phyloP scores from a whole-genome alignment of 2,113 vertebrate species.

The Oenanthe oenanthe region DNA sequence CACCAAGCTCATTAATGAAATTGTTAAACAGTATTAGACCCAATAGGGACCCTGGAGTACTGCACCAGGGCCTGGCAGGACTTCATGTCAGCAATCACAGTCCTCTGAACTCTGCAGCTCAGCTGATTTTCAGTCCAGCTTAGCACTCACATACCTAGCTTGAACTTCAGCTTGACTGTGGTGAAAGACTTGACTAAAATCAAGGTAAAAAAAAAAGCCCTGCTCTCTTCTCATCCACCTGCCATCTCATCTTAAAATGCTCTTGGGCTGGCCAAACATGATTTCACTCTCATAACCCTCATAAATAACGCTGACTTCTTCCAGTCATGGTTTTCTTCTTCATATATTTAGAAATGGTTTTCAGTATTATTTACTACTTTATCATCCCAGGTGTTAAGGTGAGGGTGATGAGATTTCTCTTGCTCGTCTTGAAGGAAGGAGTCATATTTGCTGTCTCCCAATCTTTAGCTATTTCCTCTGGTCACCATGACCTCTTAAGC shows the following conservation, averaged over 20 bases:
- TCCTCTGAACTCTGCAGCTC: not conserved
- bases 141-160: not conserved
- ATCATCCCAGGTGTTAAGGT: not conserved
- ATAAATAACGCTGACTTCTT: not conserved
- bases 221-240: not conserved
- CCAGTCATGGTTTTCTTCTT: not conserved
- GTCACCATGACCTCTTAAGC: not conserved
- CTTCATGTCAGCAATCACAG: fast-evolving
- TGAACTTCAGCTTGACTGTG: not conserved
- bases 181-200: not conserved
- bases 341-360: not conserved
- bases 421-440: not conserved
- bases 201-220: not conserved
- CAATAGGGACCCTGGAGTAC: not conserved
- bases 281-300: not conserved
- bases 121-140: not conserved
- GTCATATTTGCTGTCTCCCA: not conserved
- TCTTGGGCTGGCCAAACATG: not conserved
- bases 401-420: not conserved
- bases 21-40: not conserved
- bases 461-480: not conserved
- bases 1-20: not conserved
- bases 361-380: not conserved
- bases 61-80: no score
- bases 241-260: not conserved